Evolutionary conservation across 2,888 invertebrate species (phyloP).

Genomic region (Cerastoderma edule): DNA sequence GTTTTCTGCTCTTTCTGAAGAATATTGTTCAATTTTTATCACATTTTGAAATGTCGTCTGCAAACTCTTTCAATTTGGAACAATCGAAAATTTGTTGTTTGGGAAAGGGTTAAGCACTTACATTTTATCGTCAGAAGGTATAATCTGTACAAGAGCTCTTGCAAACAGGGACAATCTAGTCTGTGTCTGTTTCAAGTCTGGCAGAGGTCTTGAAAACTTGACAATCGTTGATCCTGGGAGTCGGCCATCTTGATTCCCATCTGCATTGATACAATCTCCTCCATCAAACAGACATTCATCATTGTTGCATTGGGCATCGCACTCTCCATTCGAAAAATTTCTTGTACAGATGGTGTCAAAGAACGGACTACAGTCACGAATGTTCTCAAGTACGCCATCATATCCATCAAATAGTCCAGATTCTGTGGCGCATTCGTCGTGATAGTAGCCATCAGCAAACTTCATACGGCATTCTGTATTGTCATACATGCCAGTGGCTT

Average conservation of each 20-base stretch:
- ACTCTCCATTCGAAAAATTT: slow-evolving; percentile 33
- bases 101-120: not conserved
- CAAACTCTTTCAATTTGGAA: not conserved
- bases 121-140: not conserved
- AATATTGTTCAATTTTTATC: not conserved
- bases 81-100: not conserved
- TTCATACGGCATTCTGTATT: slow-evolving; percentile 1
- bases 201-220: slow-evolving; percentile 6
- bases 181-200: not conserved
- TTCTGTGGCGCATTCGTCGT: slow-evolving; percentile 24
- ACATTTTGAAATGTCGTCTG: not conserved
- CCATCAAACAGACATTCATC: slow-evolving; percentile 47
- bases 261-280: slow-evolving; percentile 32
- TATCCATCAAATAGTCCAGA: slow-evolving; percentile 45
- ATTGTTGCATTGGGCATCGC: slow-evolving; percentile 42
- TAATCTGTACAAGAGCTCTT: slow-evolving; percentile 4
- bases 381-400: slow-evolving; percentile 15
- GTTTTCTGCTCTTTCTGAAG: not conserved
- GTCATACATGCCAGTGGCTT: not conserved
- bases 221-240: slow-evolving; percentile 37
- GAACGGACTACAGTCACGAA: slow-evolving; percentile 55
- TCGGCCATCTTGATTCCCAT: not conserved
- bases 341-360: slow-evolving; percentile 47
- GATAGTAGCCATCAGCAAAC: slow-evolving; percentile 45
- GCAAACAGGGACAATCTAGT: slow-evolving; percentile 23